Evolutionary conservation across 2,888 invertebrate genomes (phyloP), one percentile per base, ranked within the genome.

Genomic region (Steromphala cineraria): DNA sequence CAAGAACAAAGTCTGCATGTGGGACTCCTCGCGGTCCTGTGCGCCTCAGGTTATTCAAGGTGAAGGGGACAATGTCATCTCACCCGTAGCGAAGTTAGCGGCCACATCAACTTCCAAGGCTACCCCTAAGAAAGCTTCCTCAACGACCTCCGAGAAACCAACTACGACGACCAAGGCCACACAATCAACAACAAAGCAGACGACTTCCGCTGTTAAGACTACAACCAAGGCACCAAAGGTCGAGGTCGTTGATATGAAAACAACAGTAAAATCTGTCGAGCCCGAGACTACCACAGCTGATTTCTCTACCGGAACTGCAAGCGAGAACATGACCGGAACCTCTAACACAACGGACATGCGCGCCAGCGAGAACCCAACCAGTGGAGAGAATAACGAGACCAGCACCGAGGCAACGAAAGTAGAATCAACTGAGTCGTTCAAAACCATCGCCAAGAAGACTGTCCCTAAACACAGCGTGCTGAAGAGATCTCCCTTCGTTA

Each of bases 1-100:
- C 3, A 78, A 75, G 15, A 56, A 79, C 55, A 80, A 80, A 55
- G 75, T 80, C 13, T 82, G 82, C 53, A 67, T 77, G 17, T 82
- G 82, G 82, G 76, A 53, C 21, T 75, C 79, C 24, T 28, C 55
- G n/a, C 24, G 24, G 24, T 76, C 76, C 28, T 76, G 76, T 36
- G 55, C 55, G n/a, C 31, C 53, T n/a, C 53, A 75, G 52, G 19
- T 40, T 21, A 28, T 53, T 13, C 24, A 52, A 17, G 75, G 53
- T 17, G 21, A 28, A 2, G 31, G n/a, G 0, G 71, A 71, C 0
- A 79, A 79, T 55, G 56, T 46, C 24, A 75, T 79, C 21, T 40
- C 56, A 10, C 21, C 76, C 19, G 40, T 24, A 21, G 40, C 36
- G n/a, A 79, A 79, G 67, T n/a, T 21, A 15, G 28, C 67, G 3